Evolutionary conservation across 2,113 vertebrate genomes (phyloP).

Genomic region (Hippoglossus stenolepis): DNA sequence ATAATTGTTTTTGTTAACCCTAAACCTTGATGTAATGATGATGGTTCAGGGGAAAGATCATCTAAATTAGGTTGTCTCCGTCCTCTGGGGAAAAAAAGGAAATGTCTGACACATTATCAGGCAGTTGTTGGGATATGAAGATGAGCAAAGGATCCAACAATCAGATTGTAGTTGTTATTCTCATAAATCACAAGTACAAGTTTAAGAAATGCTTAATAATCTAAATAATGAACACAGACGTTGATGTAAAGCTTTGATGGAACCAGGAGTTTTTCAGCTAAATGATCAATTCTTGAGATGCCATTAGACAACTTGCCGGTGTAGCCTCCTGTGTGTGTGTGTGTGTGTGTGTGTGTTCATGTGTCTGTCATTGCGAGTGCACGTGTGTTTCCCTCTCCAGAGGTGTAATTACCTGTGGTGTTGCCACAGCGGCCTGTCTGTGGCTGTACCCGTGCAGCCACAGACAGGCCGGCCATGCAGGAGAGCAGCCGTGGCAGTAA

Average conservation of each 20-base stretch:
- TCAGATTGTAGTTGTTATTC: too few relatives aligned
- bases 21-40: too few relatives aligned
- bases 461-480: constrained; percentile 11
- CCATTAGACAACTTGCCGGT: constrained; percentile 52
- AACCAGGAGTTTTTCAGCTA: constrained; percentile 37
- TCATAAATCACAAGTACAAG: too few relatives aligned
- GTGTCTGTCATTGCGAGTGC: not conserved
- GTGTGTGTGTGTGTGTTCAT: constrained; percentile 10
- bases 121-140: too few relatives aligned
- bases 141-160: too few relatives aligned
- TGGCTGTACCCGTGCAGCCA: constrained; percentile 12
- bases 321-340: constrained; percentile 4
- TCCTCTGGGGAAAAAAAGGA: too few relatives aligned
- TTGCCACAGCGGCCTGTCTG: constrained; percentile 12
- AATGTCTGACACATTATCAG: too few relatives aligned
- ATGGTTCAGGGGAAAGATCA: not conserved
- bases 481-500: constrained; percentile 49
- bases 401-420: constrained; percentile 62
- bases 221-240: too few relatives aligned
- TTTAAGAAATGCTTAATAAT: too few relatives aligned
- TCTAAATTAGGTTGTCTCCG: not conserved
- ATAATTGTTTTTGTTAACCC: too few relatives aligned
- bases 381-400: constrained; percentile 29
- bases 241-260: constrained; percentile 28
- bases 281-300: constrained; percentile 48